Base-by-base conservation (phyloP, 2,888 invertebrate genomes). In the Cheilosia vulpina region DNA sequence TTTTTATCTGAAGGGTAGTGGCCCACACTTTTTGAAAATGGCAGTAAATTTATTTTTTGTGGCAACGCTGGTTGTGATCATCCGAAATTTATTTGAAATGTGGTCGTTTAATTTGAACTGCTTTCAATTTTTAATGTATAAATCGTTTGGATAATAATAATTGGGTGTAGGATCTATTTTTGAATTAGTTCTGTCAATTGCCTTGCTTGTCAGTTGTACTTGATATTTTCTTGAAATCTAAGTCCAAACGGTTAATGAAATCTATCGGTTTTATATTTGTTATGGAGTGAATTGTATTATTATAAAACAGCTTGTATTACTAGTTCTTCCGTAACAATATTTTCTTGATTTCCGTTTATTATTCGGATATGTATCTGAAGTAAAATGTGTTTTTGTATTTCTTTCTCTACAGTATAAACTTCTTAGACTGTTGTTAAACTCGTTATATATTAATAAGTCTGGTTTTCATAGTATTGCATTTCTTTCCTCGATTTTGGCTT, bases 331-430 rank as follows among this genome's bases (percentile, higher is more conserved):
- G 31, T 65, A 31, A 65, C 53, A 11, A 78, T 65, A 52, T 53
- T 75, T 38, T 79, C 71, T 2, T 58, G 21, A 41, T 53, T 17
- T 31, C n/a, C n/a, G 75, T 65, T 84, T 43, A 53, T 38, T 60
- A 78, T 78, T 65, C 62, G 15, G 13, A 78, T 87, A 17, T 87
- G 65, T 77, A 19, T 81, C 72, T 0, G 85, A 80, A 21, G 72
- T 80, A 2, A 72, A 72, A 66, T 73, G 66, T 0, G 62, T 13
- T 19, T 41, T 65, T 15, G 73, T 66, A 15, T 47, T 43, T 19
- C 65, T 66, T 57, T 80, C 63, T 27, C 31, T 24, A 52, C 52
- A 52, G 7, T 15, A 52, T 3, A 52, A 24, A 1, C 15, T 24
- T 52, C 24, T 52, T 15, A 52, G 17, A 11, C 9, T 9, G 11